phyloP scores from a whole-genome alignment of 2,113 vertebrate genomes.

The Tenebrosternarchus preto region DNA sequence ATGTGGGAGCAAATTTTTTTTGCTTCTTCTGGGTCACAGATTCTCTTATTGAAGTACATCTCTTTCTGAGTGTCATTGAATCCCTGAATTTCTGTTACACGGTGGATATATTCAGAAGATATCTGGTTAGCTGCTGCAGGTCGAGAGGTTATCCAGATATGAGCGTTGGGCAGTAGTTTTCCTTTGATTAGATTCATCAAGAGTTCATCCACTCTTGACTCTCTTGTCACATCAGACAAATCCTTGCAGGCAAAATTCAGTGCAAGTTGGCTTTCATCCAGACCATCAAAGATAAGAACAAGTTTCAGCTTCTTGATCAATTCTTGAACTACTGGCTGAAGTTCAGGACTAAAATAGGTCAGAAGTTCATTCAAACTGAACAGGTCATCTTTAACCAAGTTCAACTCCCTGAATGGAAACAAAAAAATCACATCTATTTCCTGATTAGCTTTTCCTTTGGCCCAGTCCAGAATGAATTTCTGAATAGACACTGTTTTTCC shows the following conservation, averaged over 20 bases:
- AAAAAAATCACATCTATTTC: background rate
- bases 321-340: background rate
- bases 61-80: too few relatives aligned
- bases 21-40: too few relatives aligned
- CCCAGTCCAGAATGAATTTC: too few relatives aligned
- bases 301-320: background rate
- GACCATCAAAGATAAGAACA: background rate
- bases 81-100: too few relatives aligned
- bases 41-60: too few relatives aligned
- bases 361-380: background rate
- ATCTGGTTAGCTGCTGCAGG: background rate
- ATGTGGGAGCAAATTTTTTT: too few relatives aligned
- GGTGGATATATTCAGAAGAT: too few relatives aligned
- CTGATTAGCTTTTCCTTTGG: background rate
- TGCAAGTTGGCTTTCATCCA: background rate
- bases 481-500: too few relatives aligned
- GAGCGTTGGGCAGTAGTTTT: background rate
- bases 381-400: too few relatives aligned
- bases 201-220: background rate
- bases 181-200: background rate
- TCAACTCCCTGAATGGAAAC: too few relatives aligned
- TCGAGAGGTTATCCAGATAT: background rate
- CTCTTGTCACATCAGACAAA: too few relatives aligned
- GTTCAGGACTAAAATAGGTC: background rate
- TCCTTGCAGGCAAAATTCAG: background rate